Evolutionary conservation across 2,888 invertebrate species (phyloP).

Genomic region (Thymelicus acteon): DNA sequence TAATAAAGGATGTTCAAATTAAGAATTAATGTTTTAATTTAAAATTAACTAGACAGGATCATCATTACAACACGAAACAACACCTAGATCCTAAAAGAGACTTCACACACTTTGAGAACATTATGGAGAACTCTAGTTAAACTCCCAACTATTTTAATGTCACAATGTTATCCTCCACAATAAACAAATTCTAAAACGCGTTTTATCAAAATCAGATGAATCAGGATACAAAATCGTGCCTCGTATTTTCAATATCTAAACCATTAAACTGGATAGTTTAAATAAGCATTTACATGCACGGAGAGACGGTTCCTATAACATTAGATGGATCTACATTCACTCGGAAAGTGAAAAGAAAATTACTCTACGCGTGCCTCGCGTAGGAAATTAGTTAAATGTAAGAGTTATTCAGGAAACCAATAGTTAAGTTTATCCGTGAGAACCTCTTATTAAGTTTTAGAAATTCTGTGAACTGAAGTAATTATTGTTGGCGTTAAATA

Average conservation of each 20-base stretch:
- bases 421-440: constrained; percentile 29
- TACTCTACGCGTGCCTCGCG: constrained; percentile 43
- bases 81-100: no score
- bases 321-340: constrained; percentile 20
- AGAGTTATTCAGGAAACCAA: constrained; percentile 40
- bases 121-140: no score
- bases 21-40: no score
- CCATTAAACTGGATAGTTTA: not conserved
- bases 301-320: constrained; percentile 11
- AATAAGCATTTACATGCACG: constrained; percentile 21
- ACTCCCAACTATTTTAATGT: no score
- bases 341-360: constrained; percentile 61
- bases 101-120: no score
- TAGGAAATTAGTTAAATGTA: constrained; percentile 48
- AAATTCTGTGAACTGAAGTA: constrained; percentile 15
- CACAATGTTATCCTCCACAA: no score
- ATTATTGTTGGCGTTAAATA: constrained; percentile 2
- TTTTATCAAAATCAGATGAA: no score
- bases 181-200: no score
- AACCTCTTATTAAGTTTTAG: constrained; percentile 22
- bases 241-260: no score
- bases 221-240: not conserved
- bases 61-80: no score
- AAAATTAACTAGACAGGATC: no score
- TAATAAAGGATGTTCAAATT: no score